Evolutionary conservation across 2,888 invertebrate genomes (phyloP).

Genomic region (Andrena camellia): DNA sequence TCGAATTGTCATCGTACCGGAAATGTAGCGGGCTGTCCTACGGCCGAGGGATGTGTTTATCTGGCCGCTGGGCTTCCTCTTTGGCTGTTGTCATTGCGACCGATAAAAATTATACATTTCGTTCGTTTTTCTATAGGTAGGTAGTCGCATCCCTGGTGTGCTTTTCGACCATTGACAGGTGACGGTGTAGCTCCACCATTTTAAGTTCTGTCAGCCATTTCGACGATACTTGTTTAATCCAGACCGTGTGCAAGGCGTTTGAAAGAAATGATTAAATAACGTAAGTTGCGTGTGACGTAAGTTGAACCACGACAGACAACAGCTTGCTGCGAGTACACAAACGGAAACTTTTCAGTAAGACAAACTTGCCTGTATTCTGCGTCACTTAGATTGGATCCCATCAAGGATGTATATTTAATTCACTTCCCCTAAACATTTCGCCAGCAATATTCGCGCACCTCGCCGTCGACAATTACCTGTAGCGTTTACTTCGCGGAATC

Average conservation of each 20-base stretch:
- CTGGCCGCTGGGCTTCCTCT: constrained; percentile 54
- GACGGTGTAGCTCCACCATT: neutral
- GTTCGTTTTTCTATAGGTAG: constrained; percentile 23
- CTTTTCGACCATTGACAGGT: constrained; percentile 26
- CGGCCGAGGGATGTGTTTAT: constrained; percentile 50
- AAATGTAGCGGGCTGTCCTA: constrained; percentile 48
- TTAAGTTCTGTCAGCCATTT: constrained; percentile 21
- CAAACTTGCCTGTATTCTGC: constrained; percentile 10
- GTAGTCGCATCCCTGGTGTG: neutral
- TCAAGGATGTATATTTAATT: constrained; percentile 28
- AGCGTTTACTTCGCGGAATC: constrained; percentile 27
- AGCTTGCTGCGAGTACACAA: too few relatives aligned
- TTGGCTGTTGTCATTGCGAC: neutral
- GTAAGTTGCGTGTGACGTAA: too few relatives aligned
- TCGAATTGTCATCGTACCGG: constrained; percentile 57
- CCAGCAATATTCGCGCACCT: constrained; percentile 13
- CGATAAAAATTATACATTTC: constrained; percentile 61
- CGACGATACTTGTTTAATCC: neutral
- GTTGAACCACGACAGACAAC: too few relatives aligned
- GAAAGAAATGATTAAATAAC: too few relatives aligned
- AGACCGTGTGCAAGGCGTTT: too few relatives aligned
- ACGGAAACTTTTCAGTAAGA: constrained; percentile 1
- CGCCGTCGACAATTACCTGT: constrained; percentile 28
- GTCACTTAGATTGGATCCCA: constrained; percentile 9
- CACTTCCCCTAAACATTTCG: constrained; percentile 25